Percentiles rank a stretch among this genome's conserved stretches.
These are phyloP conservation scores for Phoxinus phoxinus DNA, from an alignment of 2,113 vertebrate species.

Conservation along the genomic window DNA sequence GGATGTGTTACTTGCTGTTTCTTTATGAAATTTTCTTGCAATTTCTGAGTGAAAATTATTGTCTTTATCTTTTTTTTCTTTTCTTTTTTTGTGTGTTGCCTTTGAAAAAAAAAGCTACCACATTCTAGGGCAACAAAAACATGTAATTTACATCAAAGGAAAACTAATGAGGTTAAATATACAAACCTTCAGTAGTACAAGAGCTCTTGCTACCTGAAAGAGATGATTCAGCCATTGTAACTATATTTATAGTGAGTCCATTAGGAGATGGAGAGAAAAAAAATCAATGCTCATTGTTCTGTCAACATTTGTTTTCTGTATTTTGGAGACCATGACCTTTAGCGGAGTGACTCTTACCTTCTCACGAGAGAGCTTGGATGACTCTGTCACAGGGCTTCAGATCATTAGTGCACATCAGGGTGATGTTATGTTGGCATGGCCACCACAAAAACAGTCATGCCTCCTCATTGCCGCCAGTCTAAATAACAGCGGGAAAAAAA, in stretches of 20 bases:
- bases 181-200: not conserved
- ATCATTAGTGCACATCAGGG: constrained; percentile 50
- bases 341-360: constrained; percentile 18
- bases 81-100: too few species aligned
- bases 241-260: constrained; percentile 69
- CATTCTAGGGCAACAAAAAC: not conserved
- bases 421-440: constrained; percentile 41
- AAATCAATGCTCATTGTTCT: constrained; percentile 68
- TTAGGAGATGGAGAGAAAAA: constrained; percentile 60
- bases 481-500: constrained; percentile 20
- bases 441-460: constrained; percentile 37
- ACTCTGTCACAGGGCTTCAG: constrained; percentile 45
- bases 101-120: not conserved
- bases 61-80: too few species aligned
- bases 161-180: not conserved
- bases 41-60: too few species aligned
- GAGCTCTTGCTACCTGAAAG: constrained; percentile 52
- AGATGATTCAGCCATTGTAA: constrained; percentile 46
- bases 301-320: constrained; percentile 25
- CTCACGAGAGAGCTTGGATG: constrained; percentile 53
- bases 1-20: too few species aligned
- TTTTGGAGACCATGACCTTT: constrained; percentile 61
- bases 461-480: not conserved
- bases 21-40: too few species aligned
- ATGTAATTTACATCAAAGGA: not conserved